Base-by-base conservation (phyloP, 2,888 invertebrate genomes). In the Trichopoda pennipes region DNA sequence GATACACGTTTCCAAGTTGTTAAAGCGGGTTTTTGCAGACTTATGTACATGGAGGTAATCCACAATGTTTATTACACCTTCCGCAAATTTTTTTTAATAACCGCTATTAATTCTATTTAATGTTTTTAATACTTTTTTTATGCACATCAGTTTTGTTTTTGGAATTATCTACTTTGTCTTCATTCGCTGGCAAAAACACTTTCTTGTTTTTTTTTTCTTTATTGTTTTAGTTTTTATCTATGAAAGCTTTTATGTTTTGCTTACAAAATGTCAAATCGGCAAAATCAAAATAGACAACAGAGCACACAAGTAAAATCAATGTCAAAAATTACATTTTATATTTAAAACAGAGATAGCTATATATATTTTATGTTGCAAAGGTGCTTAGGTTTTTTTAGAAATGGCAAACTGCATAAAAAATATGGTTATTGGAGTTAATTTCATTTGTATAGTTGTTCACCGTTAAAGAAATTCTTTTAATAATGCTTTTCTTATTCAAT, bases 1-100 rank as follows among this genome's bases (percentile, higher is more conserved):
- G 93, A 91, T 88, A 94, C 90, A 90, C 93, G 93, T 92, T 94
- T 93, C 94, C 94, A 94, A 93, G 94, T 94, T 91, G 93, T 93
- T 87, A 93, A 92, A 89, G 94, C 94, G 90, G 94, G 94, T 91
- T 93, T 94, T 92, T 94, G 94, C 92, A 94, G 92, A 80, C 85
- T 86, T 85, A 87, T 88, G 87, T 86, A 87, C 88, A 88, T 88
- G 86, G 87, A 70, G 77, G 87, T 86, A 84, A 73, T 61, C 73
- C 77, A 68, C 64, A 49, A 38, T 28, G 17, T 8, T 69, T 75
- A 17, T n/a, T 32, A 28, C 23, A n/a, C 6, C n/a, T n/a, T 66
- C 68, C 72, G 35, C 63, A 58, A 73, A 63, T 21, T 38, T 0
- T 49, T 70, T 76, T 64, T 42, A 28, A 28, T 7, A 28, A 28